Evolutionary conservation across 2,797 vertebrate species (phyloP).

Genomic region (Thunnus albacares): DNA sequence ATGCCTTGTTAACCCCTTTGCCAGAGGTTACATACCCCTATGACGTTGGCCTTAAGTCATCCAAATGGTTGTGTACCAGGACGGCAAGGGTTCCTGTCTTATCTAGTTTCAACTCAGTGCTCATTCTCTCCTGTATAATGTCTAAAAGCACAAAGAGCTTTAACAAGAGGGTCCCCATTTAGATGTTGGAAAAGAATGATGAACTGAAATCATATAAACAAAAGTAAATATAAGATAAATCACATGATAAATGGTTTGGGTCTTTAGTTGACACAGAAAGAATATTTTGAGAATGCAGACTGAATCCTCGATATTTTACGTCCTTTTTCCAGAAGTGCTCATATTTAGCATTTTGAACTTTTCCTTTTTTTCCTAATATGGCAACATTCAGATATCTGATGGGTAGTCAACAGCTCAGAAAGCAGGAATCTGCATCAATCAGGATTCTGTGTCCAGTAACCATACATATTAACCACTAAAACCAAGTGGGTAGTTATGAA

Average conservation of each 20-base stretch:
- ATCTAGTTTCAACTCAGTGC: constrained; percentile 15
- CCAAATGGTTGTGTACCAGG: constrained; percentile 20
- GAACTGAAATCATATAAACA: neutral
- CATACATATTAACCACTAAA: neutral
- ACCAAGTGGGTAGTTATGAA: constrained; percentile 13
- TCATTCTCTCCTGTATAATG: neutral
- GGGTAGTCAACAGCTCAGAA: neutral
- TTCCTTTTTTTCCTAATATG: neutral
- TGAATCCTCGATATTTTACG: neutral
- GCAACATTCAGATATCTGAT: neutral
- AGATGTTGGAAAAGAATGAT: neutral
- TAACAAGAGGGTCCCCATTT: neutral
- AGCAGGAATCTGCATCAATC: neutral
- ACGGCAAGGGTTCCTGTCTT: constrained; percentile 21
- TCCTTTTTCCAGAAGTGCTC: neutral
- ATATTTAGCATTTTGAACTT: neutral
- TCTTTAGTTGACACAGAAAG: neutral
- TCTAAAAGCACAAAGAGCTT: neutral
- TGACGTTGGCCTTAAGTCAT: constrained; percentile 71
- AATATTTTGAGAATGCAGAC: neutral
- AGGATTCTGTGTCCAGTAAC: neutral
- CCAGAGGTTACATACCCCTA: constrained; percentile 73
- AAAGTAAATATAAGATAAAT: neutral
- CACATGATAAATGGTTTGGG: neutral
- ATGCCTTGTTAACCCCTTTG: constrained; percentile 80